A percentile compares a stretch with the other conserved stretches of the same genome.
phyloP scores from a whole-genome alignment of 1,140 invertebrate genomes.

The Diachasma alloeum region DNA sequence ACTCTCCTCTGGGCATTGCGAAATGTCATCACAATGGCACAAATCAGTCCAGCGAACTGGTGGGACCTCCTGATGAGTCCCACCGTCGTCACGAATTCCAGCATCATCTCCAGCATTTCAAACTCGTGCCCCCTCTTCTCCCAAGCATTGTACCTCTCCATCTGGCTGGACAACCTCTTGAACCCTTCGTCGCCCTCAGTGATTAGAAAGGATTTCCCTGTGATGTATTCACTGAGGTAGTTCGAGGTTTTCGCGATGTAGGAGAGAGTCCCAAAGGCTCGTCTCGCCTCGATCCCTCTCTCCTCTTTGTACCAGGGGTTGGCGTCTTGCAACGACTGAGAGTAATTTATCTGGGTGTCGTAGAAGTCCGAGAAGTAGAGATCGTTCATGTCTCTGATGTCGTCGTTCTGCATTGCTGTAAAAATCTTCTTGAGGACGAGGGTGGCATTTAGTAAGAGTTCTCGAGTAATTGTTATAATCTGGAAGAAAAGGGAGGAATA shows the following conservation, averaged over 20 bases:
- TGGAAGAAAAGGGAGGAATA: slow-evolving; percentile 32
- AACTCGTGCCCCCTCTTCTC: slow-evolving; percentile 41
- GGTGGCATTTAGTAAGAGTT: slow-evolving; percentile 53
- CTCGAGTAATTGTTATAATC: slow-evolving; percentile 52
- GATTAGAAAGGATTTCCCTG: slow-evolving; percentile 45
- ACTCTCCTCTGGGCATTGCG: slow-evolving; percentile 46
- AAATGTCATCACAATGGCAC: slow-evolving; percentile 47
- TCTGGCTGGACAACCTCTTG: slow-evolving; percentile 45
- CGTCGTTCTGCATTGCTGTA: slow-evolving; percentile 56
- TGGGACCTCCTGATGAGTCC: slow-evolving; percentile 55
- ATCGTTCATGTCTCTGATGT: slow-evolving; percentile 62
- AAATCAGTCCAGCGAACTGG: slow-evolving; percentile 60
- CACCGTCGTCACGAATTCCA: slow-evolving; percentile 51
- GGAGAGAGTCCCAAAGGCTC: slow-evolving; percentile 50
- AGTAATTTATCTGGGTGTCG: slow-evolving; percentile 44
- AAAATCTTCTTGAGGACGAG: slow-evolving; percentile 52
- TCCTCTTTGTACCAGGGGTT: slow-evolving; percentile 54
- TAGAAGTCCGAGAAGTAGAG: slow-evolving; percentile 57
- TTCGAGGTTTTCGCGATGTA: slow-evolving; percentile 45
- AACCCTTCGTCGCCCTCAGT: slow-evolving; percentile 44
- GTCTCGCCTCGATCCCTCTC: slow-evolving; percentile 55
- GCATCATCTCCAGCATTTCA: slow-evolving; percentile 55
- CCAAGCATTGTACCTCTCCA: slow-evolving; percentile 55
- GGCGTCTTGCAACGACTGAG: slow-evolving; percentile 49
- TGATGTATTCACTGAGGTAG: slow-evolving; percentile 55